Evolutionary conservation across 2,797 vertebrate genomes (phyloP), one percentile per base, ranked within the genome.

Genomic region (Mastacembelus armatus): DNA sequence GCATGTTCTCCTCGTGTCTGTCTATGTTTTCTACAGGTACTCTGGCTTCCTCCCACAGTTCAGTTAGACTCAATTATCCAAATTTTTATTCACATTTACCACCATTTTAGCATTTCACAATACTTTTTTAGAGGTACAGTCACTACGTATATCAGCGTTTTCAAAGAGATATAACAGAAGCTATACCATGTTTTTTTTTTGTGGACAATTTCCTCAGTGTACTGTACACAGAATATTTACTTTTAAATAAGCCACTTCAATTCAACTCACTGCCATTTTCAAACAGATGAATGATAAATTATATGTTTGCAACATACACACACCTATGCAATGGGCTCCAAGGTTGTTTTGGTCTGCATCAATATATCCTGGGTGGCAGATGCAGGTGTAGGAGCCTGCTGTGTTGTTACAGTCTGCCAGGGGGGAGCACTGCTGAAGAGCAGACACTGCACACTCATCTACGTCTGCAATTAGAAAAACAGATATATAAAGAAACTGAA

Each of bases 371-470:
- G 57, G 71, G n/a, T 0, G 71, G 73, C 92, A 94, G 50, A 21
- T 26, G 48, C 94, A 94, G 22, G 10, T 44, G 75, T 91, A 92
- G 54, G 91, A 93, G 21, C 92, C 92, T 43, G 42, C 54, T 27
- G 85, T 92, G 85, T 94, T 93, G 50, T 15, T 69, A 30, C 93
- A 95, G 35, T 61, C 7, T 4, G 92, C 81, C 2, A 73, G 30
- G 19, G 35, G 56, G 11, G 91, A 88, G 76, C 93, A 94, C 15
- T 8, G 77, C 2, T n/a, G 72, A 19, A 95, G 87, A 52, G 56
- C 38, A 2, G 76, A 12, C 26, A 77, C 77, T 15, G 22, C 64
- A 57, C 94, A 95, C 74, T 93, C 92, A 58, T 95, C 72, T 19
- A 93, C 59, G 74, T 94, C 93, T 94, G 88, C 26, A 65, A 11